Percentiles rank a stretch among this genome's conserved stretches.
Evolutionary conservation across 2,888 invertebrate genomes (phyloP).

Genomic region (Lypha dubia): DNA sequence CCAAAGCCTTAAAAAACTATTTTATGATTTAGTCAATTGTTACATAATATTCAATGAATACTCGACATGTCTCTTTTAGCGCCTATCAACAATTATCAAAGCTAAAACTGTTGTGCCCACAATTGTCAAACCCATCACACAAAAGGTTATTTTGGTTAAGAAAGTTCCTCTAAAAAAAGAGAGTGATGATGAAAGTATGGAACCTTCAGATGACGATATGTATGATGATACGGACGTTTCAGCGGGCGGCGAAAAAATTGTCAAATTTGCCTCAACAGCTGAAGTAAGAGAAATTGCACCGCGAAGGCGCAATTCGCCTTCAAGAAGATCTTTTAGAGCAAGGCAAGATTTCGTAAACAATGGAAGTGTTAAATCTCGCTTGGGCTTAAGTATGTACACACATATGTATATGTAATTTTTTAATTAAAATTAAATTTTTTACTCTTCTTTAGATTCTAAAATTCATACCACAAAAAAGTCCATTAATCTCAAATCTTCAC

Average conservation of each 20-base stretch:
- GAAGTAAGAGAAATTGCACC: constrained; percentile 83
- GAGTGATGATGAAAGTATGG: constrained; percentile 77
- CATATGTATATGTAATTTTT: constrained; percentile 22
- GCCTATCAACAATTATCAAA: constrained; percentile 76
- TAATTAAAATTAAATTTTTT: neutral
- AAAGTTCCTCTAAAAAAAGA: constrained; percentile 82
- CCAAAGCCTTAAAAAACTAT: no score
- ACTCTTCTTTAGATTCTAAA: constrained; percentile 75
- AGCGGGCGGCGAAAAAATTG: constrained; percentile 80
- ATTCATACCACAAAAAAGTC: constrained; percentile 80
- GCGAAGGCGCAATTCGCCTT: constrained; percentile 52
- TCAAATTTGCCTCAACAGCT: constrained; percentile 83
- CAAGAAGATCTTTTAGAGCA: constrained; percentile 57
- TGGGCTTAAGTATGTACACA: constrained; percentile 75
- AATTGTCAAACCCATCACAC: constrained; percentile 75
- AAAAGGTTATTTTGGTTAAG: constrained; percentile 82
- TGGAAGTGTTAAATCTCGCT: constrained; percentile 77
- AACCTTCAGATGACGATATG: constrained; percentile 73
- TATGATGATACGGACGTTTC: constrained; percentile 70
- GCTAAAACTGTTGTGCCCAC: constrained; percentile 74
- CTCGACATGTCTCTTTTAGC: constrained; percentile 52
- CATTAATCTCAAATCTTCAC: constrained; percentile 79
- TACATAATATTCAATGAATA: no score
- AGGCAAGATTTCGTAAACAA: constrained; percentile 60
- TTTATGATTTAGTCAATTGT: no score